Evolutionary conservation across 2,113 vertebrate species (phyloP).

Genomic region (Protobothrops flavoviridis): DNA sequence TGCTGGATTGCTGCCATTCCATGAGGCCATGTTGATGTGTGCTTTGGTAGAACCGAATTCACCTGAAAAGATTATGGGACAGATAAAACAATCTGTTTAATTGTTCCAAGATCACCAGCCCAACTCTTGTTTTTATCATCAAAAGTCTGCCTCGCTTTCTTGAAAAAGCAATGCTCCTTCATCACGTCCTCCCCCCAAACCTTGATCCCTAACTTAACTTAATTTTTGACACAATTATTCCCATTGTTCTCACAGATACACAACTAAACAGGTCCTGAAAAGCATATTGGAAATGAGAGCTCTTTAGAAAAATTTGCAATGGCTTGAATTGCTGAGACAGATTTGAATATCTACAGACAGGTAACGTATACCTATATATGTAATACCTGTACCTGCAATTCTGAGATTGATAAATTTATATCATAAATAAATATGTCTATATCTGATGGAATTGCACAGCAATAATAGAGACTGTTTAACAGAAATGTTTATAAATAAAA

Average conservation of each 20-base stretch:
- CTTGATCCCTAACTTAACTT: background rate
- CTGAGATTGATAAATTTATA: background rate
- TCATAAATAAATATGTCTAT: background rate
- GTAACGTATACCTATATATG: background rate
- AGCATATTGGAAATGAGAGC: background rate
- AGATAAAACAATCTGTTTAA: background rate
- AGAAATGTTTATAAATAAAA: background rate
- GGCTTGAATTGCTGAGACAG: background rate
- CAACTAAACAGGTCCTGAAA: background rate
- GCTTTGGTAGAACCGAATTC: background rate
- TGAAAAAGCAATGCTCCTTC: background rate
- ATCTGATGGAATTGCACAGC: background rate
- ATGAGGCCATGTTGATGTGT: conserved; percentile 54
- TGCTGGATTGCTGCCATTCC: background rate
- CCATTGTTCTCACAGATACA: background rate
- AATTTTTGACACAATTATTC: background rate
- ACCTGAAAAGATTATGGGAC: background rate
- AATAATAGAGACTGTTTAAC: background rate
- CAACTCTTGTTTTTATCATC: background rate
- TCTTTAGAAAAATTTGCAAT: background rate
- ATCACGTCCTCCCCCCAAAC: background rate
- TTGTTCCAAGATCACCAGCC: background rate
- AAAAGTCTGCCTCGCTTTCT: fast-evolving
- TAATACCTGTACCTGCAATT: background rate
- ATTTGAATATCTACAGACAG: background rate